phyloP scores from a whole-genome alignment of 2,113 vertebrate genomes.

The Oryzias woworae region DNA sequence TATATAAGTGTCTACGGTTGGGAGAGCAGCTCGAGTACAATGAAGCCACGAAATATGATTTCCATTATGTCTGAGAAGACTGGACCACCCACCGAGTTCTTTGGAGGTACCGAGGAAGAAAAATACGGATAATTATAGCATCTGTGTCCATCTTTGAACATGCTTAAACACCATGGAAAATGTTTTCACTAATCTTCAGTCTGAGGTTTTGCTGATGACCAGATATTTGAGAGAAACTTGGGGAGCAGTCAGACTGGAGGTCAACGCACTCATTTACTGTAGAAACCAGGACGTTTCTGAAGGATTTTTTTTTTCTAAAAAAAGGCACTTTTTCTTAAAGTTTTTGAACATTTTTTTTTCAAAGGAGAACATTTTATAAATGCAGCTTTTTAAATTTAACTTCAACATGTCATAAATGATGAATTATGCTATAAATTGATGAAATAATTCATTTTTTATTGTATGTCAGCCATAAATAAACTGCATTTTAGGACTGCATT shows the following conservation, averaged over 20 bases:
- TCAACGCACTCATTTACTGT: conserved; percentile 21
- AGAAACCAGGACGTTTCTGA: background rate
- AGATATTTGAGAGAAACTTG: conserved; percentile 26
- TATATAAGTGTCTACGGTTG: conserved; percentile 45
- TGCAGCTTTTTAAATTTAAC: background rate
- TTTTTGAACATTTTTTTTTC: no score
- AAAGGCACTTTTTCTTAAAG: no score
- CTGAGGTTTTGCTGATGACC: conserved; percentile 24
- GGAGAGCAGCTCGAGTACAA: conserved; percentile 48
- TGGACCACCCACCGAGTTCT: conserved; percentile 66
- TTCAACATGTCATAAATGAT: background rate
- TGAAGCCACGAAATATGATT: conserved; percentile 68
- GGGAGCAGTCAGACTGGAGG: background rate
- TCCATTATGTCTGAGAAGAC: conserved; percentile 62
- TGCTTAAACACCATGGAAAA: conserved; percentile 55
- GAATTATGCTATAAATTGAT: background rate
- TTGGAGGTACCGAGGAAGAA: conserved; percentile 37
- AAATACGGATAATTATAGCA: conserved; percentile 58
- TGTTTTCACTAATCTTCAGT: conserved; percentile 42
- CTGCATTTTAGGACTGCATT: background rate
- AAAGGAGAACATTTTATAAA: no score
- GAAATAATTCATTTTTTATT: background rate
- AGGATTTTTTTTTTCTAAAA: background rate
- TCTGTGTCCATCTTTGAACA: conserved; percentile 44
- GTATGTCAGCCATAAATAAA: background rate